Conservation (phyloP, 2,113 vertebrate species). For the Patagioenas fasciata region DNA sequence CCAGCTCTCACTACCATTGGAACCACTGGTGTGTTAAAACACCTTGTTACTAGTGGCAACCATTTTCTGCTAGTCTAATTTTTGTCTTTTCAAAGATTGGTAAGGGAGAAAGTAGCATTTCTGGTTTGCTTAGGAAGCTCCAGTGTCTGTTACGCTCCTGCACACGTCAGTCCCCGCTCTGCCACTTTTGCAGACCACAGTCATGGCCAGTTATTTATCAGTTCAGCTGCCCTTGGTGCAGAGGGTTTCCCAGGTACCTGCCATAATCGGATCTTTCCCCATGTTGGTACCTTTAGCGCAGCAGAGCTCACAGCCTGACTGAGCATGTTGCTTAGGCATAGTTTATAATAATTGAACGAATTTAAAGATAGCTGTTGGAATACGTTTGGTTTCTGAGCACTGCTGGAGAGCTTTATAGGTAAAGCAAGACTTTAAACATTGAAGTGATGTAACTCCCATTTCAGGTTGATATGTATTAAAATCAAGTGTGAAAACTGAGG, state of each 20-base stretch:
- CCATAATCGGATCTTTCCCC: not conserved
- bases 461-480: not conserved
- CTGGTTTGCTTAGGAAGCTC: not conserved
- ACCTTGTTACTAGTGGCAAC: constrained; percentile 50
- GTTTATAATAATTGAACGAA: not conserved
- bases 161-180: not conserved
- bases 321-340: not conserved
- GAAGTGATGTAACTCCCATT: not conserved
- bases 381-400: not conserved
- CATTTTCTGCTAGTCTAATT: constrained; percentile 21
- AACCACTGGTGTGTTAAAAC: not conserved
- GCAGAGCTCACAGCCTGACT: not conserved
- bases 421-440: not conserved
- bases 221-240: not conserved
- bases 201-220: not conserved
- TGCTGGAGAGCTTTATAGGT: not conserved
- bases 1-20: not conserved
- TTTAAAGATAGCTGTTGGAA: not conserved
- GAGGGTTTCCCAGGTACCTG: not conserved
- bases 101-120: not conserved
- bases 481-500: not conserved
- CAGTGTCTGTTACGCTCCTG: not conserved
- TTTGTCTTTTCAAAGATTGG: not conserved
- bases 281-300: not conserved
- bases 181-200: not conserved